phyloP scores from a whole-genome alignment of 2,888 invertebrate species.

The Ditula angustiorana region DNA sequence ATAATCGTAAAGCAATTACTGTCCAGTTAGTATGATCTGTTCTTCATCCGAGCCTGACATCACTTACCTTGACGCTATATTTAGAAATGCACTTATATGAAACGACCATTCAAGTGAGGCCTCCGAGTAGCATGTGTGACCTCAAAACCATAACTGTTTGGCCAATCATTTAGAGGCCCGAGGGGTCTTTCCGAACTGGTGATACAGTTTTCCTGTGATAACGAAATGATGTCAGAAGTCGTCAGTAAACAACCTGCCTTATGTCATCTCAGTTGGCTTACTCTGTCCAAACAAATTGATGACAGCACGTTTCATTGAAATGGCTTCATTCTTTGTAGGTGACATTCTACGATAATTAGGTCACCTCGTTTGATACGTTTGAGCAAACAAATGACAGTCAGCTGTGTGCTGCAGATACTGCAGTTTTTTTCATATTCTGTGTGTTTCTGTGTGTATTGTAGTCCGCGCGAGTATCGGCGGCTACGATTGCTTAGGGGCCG shows the following conservation, averaged over 20 bases:
- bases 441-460: too few species aligned
- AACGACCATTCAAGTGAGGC: constrained; percentile 51
- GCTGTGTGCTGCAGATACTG: background rate
- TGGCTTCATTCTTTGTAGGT: constrained; percentile 21
- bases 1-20: constrained; percentile 21
- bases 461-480: too few species aligned
- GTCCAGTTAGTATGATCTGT: constrained; percentile 37
- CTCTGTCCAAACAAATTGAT: constrained; percentile 40
- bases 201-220: constrained; percentile 51
- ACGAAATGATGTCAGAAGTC: constrained; percentile 69
- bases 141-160: constrained; percentile 49
- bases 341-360: constrained; percentile 37
- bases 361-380: constrained; percentile 34
- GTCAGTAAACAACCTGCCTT: constrained; percentile 55
- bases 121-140: constrained; percentile 56
- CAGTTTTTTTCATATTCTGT: too few species aligned
- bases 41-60: constrained; percentile 60
- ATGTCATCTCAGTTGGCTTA: constrained; percentile 48
- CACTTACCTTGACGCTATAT: constrained; percentile 67
- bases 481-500: too few species aligned
- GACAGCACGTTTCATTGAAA: constrained; percentile 18
- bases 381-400: constrained; percentile 20
- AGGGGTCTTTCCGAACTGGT: constrained; percentile 58
- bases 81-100: constrained; percentile 71
- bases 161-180: constrained; percentile 47